A percentile compares a stretch with the other conserved stretches of the same genome.
Evolutionary conservation across 2,113 vertebrate species (phyloP).

Genomic region (Cepphus grylle): DNA sequence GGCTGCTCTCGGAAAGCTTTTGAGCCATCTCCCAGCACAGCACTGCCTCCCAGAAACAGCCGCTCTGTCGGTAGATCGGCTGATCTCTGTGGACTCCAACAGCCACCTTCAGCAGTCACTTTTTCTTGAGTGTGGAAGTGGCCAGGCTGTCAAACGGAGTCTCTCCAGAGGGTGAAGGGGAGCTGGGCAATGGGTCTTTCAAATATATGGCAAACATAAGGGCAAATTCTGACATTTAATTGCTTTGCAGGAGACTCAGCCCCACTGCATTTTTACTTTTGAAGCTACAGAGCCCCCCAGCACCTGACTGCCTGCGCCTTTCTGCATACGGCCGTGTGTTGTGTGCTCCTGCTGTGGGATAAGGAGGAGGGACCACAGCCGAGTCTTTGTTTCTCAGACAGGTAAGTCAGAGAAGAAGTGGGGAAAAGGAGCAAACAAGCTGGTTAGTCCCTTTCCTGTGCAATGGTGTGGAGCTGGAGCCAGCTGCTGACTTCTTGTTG

Average conservation of each 20-base stretch:
- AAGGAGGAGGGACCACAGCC: neutral
- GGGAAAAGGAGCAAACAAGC: neutral
- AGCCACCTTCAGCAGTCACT: neutral
- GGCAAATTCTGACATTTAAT: neutral
- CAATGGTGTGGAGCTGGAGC: neutral
- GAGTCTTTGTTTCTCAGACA: neutral
- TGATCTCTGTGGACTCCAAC: too few species aligned
- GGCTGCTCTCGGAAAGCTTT: neutral
- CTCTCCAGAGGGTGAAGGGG: neutral
- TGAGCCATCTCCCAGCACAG: neutral
- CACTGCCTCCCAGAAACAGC: neutral
- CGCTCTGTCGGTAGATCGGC: fast-evolving
- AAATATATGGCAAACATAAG: neutral
- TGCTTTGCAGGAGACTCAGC: neutral
- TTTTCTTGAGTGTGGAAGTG: neutral
- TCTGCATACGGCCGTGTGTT: fast-evolving
- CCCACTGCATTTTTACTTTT: fast-evolving
- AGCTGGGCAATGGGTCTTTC: neutral
- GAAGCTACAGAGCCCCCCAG: neutral
- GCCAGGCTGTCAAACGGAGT: neutral
- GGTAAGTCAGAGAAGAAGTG: neutral
- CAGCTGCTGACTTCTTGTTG: neutral
- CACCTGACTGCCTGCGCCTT: neutral
- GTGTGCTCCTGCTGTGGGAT: fast-evolving
- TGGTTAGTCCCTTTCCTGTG: neutral